A percentile compares a stretch with the other conserved stretches of the same genome.
phyloP scores from a whole-genome alignment of 2,888 invertebrate genomes.

The Strigamia transsilvanica region DNA sequence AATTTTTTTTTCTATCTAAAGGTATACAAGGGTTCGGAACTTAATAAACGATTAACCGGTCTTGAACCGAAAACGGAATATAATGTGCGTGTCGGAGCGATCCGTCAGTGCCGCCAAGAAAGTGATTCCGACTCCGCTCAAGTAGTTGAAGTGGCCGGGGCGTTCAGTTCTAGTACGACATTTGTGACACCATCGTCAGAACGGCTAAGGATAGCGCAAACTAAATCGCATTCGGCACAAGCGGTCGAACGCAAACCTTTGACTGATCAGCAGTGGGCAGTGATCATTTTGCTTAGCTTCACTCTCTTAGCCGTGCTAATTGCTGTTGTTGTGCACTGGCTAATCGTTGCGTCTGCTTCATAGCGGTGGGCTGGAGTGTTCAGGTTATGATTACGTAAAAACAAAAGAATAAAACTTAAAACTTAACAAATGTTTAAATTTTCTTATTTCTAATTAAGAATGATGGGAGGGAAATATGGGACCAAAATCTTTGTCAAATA shows the following conservation, averaged over 20 bases:
- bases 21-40: constrained; percentile 67
- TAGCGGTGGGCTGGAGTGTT: constrained; percentile 40
- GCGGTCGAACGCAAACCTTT: constrained; percentile 63
- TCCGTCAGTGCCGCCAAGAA: constrained; percentile 69
- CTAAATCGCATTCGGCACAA: constrained; percentile 16
- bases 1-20: constrained; percentile 58
- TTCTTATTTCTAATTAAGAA: constrained; percentile 29
- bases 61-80: constrained; percentile 80
- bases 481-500: not conserved
- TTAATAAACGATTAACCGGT: constrained; percentile 69
- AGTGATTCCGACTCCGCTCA: constrained; percentile 58
- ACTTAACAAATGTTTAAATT: constrained; percentile 21
- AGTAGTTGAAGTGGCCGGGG: constrained; percentile 71
- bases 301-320: constrained; percentile 71
- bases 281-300: constrained; percentile 72
- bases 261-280: constrained; percentile 72
- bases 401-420: not conserved
- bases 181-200: constrained; percentile 67
- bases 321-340: constrained; percentile 71
- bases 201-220: constrained; percentile 57
- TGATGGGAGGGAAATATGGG: constrained; percentile 21
- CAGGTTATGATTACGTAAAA: constrained; percentile 9
- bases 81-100: constrained; percentile 78
- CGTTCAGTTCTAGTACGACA: constrained; percentile 74
- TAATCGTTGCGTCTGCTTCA: constrained; percentile 57